Evolutionary conservation across 2,888 invertebrate genomes (phyloP).

Genomic region (Schrankia costaestrigalis): DNA sequence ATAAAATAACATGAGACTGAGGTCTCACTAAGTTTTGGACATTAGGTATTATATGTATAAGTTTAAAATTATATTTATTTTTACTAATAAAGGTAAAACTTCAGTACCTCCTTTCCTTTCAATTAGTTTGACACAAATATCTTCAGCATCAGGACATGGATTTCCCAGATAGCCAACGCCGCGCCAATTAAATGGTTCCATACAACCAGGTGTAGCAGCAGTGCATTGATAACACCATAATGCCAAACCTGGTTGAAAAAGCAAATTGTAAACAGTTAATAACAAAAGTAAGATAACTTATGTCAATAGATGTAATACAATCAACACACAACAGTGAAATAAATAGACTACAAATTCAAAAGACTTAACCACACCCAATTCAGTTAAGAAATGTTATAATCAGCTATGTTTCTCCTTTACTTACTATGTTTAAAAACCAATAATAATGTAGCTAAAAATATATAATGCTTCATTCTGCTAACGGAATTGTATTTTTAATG

Average conservation of each 20-base stretch:
- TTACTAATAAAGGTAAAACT: neutral
- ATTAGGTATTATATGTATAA: no score
- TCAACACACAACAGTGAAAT: no score
- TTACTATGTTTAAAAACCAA: conserved; percentile 35
- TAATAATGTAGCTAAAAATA: conserved; percentile 24
- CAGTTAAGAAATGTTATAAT: neutral
- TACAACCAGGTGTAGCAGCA: conserved; percentile 94
- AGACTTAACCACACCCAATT: conserved; percentile 48
- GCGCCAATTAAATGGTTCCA: conserved; percentile 90
- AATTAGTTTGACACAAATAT: conserved; percentile 93
- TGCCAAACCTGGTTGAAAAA: conserved; percentile 68
- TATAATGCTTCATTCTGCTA: conserved; percentile 33
- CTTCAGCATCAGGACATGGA: conserved; percentile 90
- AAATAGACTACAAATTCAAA: no score
- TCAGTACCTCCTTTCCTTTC: conserved; percentile 89
- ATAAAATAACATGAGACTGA: no score
- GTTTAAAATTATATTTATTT: neutral
- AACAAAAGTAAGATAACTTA: no score
- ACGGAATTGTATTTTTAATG: neutral
- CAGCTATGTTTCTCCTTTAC: conserved; percentile 14
- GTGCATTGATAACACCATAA: conserved; percentile 95
- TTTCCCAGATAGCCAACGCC: conserved; percentile 86
- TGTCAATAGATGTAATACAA: no score
- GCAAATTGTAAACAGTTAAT: neutral
- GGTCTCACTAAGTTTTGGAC: no score